phyloP scores from a whole-genome alignment of 2,888 invertebrate species.

The Fissipunctia ypsillon region DNA sequence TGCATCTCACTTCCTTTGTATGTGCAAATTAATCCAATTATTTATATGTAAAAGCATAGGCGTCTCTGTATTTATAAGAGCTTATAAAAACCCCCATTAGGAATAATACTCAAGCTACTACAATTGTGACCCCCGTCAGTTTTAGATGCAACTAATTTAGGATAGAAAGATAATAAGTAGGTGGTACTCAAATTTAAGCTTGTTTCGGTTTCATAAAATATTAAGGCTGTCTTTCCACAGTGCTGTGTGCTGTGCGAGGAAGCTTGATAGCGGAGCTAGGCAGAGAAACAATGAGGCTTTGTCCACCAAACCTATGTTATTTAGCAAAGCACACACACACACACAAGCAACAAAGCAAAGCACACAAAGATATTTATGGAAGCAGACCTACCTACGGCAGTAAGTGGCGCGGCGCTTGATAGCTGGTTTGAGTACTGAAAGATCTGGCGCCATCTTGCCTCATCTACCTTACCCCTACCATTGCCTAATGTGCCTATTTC shows the following conservation, averaged over 20 bases:
- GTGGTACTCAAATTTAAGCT: not conserved
- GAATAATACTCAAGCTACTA: not conserved
- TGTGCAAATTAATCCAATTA: not conserved
- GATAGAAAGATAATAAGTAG: not conserved
- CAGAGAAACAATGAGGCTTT: not conserved
- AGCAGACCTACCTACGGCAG: not conserved
- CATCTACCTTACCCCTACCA: not conserved
- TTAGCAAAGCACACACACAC: not conserved
- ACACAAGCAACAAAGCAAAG: too few relatives aligned
- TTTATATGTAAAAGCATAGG: not conserved
- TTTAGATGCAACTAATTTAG: not conserved
- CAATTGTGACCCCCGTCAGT: not conserved
- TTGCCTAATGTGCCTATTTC: not conserved
- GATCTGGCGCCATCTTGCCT: too few relatives aligned
- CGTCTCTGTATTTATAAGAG: not conserved
- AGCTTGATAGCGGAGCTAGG: not conserved
- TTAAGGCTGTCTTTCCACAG: slow-evolving; percentile 7
- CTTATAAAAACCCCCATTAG: not conserved
- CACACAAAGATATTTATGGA: not conserved
- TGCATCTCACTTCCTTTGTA: not conserved
- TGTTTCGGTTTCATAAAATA: not conserved
- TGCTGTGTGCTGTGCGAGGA: not conserved
- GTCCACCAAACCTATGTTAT: not conserved
- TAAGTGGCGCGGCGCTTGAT: not conserved
- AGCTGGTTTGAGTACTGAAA: too few relatives aligned